Base-by-base conservation (phyloP, 2,113 vertebrate species). In the Tragelaphus imberbis region DNA sequence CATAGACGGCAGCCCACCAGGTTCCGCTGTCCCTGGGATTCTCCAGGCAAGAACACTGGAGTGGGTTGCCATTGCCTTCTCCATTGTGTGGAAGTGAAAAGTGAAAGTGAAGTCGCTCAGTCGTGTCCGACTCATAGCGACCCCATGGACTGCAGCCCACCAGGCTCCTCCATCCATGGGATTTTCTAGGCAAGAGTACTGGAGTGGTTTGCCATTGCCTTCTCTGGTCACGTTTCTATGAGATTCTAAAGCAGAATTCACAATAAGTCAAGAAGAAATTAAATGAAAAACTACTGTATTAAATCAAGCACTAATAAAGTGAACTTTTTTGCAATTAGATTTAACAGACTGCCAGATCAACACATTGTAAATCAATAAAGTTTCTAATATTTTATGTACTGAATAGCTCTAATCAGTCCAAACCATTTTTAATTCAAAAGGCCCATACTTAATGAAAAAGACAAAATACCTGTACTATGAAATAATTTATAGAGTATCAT, bases 191-290 rank as follows among this genome's bases (percentile, higher is more conserved):
- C 44, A 44, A 44, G 44, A 44, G 44, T 44, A 44, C 44, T 44
- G 44, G 44, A 44, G 44, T 44, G 44, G 44, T 6, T 44, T 44
- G 44, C 44, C 44, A 44, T 44, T 44, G 44, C 44, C 44, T 44
- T 44, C 44, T 44, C 44, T 6, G 44, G 19, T 44, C 40, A 93
- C 2, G 2, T 47, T 85, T 97, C 77, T 75, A 51, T 5, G 79
- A 44, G 47, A 88, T 47, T 92, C 65, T 95, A 92, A 84, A 33
- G 14, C 19, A 58, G 65, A 95, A 89, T 68, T 93, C 44, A 84
- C 93, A 97, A 84, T n/a, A 58, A 96, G 65, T 19, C 63, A 82
- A 85, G 95, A 94, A 79, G 17, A 89, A 91, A 96, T 82, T 30
- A 88, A 81, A 91, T 71, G 5, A 10, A 36, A 88, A 91, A 79